A percentile compares a stretch with the other conserved stretches of the same genome.
Evolutionary conservation across 2,888 invertebrate genomes (phyloP).

Genomic region (Caenorhabditis wallacei): DNA sequence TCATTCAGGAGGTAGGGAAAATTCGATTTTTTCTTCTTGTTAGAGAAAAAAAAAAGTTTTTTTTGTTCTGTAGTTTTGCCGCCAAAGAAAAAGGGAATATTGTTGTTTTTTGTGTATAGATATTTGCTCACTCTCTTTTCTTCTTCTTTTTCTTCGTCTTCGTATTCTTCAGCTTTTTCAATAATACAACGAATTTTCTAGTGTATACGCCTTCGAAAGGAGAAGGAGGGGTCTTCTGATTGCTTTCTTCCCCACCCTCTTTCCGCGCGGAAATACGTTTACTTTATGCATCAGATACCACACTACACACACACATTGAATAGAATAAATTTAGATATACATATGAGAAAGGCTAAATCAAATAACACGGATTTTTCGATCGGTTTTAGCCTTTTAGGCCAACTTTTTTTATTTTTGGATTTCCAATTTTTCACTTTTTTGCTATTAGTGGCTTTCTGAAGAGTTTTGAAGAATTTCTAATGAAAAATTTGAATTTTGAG

Average conservation of each 20-base stretch:
- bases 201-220: too few species aligned
- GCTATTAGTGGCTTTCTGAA: too few species aligned
- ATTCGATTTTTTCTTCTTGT: neutral
- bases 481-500: too few species aligned
- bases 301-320: too few species aligned
- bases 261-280: constrained; percentile 38
- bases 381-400: neutral
- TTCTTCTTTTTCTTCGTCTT: neutral
- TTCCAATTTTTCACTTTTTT: too few species aligned
- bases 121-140: neutral
- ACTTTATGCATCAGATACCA: constrained; percentile 51
- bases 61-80: constrained; percentile 2
- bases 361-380: neutral
- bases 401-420: too few species aligned
- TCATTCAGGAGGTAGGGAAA: constrained; percentile 70
- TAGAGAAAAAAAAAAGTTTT: neutral
- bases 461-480: too few species aligned
- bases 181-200: too few species aligned
- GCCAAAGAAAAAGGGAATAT: too few species aligned
- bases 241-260: constrained; percentile 16
- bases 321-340: too few species aligned
- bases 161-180: neutral
- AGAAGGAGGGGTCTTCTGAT: too few species aligned
- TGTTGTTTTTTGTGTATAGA: too few species aligned
- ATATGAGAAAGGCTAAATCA: constrained; percentile 1